Evolutionary conservation across 2,797 vertebrate species (phyloP).

Genomic region (Scarus forsteni): DNA sequence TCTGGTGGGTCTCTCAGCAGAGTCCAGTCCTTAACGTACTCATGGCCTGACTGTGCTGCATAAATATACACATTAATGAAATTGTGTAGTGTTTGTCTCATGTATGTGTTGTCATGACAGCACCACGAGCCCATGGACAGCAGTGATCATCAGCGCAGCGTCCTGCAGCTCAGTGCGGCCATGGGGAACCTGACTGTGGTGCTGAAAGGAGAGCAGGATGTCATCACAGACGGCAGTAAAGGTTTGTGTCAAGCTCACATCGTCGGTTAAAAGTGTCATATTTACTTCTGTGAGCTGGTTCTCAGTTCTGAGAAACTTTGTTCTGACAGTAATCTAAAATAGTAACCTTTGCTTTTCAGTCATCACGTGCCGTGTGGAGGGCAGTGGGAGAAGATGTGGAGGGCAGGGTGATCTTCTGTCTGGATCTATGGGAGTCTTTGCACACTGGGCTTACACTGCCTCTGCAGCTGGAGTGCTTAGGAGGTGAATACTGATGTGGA

Average conservation of each 20-base stretch:
- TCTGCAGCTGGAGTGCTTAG: conserved; percentile 85
- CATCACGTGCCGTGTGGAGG: conserved; percentile 88
- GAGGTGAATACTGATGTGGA: conserved; percentile 71
- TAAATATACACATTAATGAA: conserved; percentile 1
- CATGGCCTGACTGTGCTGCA: not conserved
- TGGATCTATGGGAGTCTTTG: conserved; percentile 92
- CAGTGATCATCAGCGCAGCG: conserved; percentile 85
- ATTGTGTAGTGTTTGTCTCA: conserved; percentile 17
- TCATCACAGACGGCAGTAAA: conserved; percentile 93
- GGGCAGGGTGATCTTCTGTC: conserved; percentile 97
- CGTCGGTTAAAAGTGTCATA: not conserved
- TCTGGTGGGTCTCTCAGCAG: conserved; percentile 85
- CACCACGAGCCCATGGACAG: conserved; percentile 88
- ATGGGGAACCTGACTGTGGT: conserved; percentile 96
- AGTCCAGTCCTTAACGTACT: not conserved
- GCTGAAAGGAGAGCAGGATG: conserved; percentile 93
- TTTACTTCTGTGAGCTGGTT: not conserved
- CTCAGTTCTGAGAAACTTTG: not conserved
- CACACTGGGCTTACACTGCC: conserved; percentile 93
- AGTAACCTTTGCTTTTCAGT: conserved; percentile 78
- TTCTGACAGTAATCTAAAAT: conserved; percentile 70
- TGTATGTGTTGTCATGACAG: conserved; percentile 72
- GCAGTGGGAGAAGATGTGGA: conserved; percentile 94
- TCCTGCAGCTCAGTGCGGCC: conserved; percentile 91
- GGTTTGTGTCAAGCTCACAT: conserved; percentile 81